A percentile compares a stretch with the other conserved stretches of the same genome.
These are phyloP conservation scores for Stenchaetothrips biformis DNA, from an alignment of 2,888 invertebrate genomes.

Conservation along the genomic window DNA sequence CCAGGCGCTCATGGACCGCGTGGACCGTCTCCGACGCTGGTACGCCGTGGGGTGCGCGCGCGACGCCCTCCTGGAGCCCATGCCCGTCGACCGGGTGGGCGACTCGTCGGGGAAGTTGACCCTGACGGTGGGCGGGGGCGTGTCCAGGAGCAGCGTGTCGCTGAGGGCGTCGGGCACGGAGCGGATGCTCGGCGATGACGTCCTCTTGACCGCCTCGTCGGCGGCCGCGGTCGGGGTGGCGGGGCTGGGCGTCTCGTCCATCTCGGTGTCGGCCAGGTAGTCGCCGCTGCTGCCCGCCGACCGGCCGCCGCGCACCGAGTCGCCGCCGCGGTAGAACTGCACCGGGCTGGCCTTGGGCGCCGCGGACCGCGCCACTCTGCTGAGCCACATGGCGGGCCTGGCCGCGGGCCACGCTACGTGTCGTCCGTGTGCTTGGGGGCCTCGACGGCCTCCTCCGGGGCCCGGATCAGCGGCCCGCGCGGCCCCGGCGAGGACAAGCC, in stretches of 20 bases:
- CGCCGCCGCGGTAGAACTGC: constrained; percentile 21
- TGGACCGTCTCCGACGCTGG: constrained; percentile 43
- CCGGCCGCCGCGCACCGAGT: constrained; percentile 9
- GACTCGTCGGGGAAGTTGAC: constrained; percentile 17
- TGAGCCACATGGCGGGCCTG: background rate
- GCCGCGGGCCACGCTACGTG: background rate
- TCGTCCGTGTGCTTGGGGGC: background rate
- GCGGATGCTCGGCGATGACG: background rate
- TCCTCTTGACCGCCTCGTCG: background rate
- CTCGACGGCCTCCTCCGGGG: background rate
- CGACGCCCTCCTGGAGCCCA: constrained; percentile 1
- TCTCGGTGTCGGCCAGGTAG: constrained; percentile 11
- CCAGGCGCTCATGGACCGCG: constrained; percentile 78
- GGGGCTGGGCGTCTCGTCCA: constrained; percentile 10
- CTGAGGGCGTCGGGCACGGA: constrained; percentile 19
- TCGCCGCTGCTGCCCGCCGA: constrained; percentile 18
- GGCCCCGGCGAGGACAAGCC: background rate
- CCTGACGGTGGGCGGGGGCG: background rate
- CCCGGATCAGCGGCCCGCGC: too few species aligned
- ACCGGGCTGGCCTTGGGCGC: constrained; percentile 13
- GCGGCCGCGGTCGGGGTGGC: background rate
- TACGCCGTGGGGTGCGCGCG: background rate
- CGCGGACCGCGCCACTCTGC: constrained; percentile 1
- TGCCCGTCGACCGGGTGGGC: background rate
- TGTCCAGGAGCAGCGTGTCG: constrained; percentile 10